Evolutionary conservation across 2,888 invertebrate genomes (phyloP).

Genomic region (Drosophila hawaiiensis): DNA sequence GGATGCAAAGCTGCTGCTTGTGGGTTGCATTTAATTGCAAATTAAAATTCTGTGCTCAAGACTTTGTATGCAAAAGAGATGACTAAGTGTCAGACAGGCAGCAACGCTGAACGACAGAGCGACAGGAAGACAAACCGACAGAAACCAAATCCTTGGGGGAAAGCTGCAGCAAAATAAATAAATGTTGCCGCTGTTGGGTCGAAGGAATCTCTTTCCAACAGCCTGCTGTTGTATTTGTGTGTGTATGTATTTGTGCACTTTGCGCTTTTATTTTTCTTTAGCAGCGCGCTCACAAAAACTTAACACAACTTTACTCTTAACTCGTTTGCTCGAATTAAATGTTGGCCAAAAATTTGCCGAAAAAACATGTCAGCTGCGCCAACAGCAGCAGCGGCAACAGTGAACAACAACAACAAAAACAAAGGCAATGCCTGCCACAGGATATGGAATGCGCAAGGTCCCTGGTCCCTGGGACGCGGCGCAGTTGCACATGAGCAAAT

Average conservation of each 20-base stretch:
- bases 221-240: not conserved
- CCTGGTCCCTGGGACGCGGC: constrained; percentile 41
- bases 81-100: constrained; percentile 39
- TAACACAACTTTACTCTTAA: constrained; percentile 80
- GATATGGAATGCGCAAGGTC: constrained; percentile 44
- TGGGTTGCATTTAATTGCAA: constrained; percentile 83
- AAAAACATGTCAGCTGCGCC: constrained; percentile 67
- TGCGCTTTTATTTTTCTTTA: constrained; percentile 72
- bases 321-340: constrained; percentile 80
- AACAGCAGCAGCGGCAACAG: constrained; percentile 17
- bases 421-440: constrained; percentile 52
- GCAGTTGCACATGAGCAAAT: constrained; percentile 79
- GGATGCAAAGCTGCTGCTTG: constrained; percentile 75
- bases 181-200: constrained; percentile 69
- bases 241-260: constrained; percentile 35
- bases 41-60: constrained; percentile 83
- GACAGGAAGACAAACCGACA: constrained; percentile 27
- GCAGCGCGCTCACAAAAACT: constrained; percentile 64
- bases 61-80: constrained; percentile 71
- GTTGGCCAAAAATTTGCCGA: constrained; percentile 72
- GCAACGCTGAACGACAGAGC: constrained; percentile 16
- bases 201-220: constrained; percentile 18
- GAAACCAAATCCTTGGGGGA: constrained; percentile 47
- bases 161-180: constrained; percentile 72
- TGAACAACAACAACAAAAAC: constrained; percentile 4